Evolutionary conservation across 2,113 vertebrate genomes (phyloP).

Genomic region (Potamarius usumacintae): DNA sequence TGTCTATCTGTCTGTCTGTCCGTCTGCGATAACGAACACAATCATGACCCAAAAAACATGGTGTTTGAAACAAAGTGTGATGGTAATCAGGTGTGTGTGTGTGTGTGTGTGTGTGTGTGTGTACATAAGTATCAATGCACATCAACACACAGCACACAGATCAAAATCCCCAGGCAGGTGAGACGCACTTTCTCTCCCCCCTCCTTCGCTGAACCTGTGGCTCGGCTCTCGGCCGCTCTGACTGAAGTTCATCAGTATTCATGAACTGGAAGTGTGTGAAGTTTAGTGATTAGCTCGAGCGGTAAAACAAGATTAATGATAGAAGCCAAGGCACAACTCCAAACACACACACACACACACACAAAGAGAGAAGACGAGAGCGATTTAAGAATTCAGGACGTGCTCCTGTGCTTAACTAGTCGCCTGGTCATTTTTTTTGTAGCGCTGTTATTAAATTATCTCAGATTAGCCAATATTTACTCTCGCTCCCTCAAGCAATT

Average conservation of each 20-base stretch:
- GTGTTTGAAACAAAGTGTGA: neutral
- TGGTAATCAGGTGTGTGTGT: neutral
- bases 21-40: neutral
- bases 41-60: neutral
- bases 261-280: conserved; percentile 34
- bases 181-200: neutral
- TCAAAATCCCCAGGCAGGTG: conserved; percentile 4
- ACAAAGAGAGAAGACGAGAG: conserved; percentile 43
- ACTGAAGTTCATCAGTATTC: conserved; percentile 47
- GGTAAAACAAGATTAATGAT: conserved; percentile 59
- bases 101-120: neutral
- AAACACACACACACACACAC: neutral
- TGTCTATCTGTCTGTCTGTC: neutral
- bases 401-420: conserved; percentile 45
- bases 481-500: conserved; percentile 51
- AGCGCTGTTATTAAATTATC: conserved; percentile 50
- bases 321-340: conserved; percentile 52
- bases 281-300: conserved; percentile 42
- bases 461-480: conserved; percentile 51
- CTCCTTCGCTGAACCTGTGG: neutral
- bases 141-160: neutral
- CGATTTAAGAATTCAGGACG: conserved; percentile 53
- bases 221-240: neutral
- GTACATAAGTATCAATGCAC: neutral
- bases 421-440: conserved; percentile 45